Base-by-base conservation (phyloP, 2,888 invertebrate species). In the Orchestes rusci region DNA sequence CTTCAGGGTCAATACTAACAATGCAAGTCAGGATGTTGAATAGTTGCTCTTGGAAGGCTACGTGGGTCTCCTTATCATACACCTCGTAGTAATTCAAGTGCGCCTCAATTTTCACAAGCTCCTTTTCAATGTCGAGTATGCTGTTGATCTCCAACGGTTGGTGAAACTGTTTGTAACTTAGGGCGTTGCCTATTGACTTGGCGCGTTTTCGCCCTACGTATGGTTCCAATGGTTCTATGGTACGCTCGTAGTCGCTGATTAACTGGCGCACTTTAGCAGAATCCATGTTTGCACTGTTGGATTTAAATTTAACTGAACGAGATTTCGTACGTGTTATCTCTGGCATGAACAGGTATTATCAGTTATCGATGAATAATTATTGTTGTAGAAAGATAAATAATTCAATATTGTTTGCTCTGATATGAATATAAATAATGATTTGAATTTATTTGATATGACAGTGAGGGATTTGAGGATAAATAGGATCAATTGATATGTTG, bases 1-100 rank as follows among this genome's bases (percentile, higher is more conserved):
- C 47, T 23, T 48, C 49, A 10, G 47, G 45, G 17, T 53, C 53
- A 13, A 58, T 52, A 20, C 50, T 56, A 2, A 54, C 53, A 17
- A 57, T 53, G 27, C 48, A 50, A 5, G 55, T 56, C 29, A 58
- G 41, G 13, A 55, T 50, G 15, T 54, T 53, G 36, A 58, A 57
- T 4, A 58, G 36, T 31, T 56, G 51, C 33, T 57, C 56, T 49
- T 56, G 56, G 32, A 57, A 52, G 1, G 49, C 49, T 16, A 58
- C 56, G 16, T 58, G 58, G 4, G 52, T 56, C n/a, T 50, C 52
- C 30, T 58, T 58, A 17, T 57, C 51, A 32, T 58, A 58, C 4
- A 50, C 40, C 35, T 53, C 45, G 29, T 58, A 58, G n/a, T 49
- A 47, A 19, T 52, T 50, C 3, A 58, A 37, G 15, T 48, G 44